Evolutionary conservation across 2,888 invertebrate genomes (phyloP).

Genomic region (Andrena bicolor): DNA sequence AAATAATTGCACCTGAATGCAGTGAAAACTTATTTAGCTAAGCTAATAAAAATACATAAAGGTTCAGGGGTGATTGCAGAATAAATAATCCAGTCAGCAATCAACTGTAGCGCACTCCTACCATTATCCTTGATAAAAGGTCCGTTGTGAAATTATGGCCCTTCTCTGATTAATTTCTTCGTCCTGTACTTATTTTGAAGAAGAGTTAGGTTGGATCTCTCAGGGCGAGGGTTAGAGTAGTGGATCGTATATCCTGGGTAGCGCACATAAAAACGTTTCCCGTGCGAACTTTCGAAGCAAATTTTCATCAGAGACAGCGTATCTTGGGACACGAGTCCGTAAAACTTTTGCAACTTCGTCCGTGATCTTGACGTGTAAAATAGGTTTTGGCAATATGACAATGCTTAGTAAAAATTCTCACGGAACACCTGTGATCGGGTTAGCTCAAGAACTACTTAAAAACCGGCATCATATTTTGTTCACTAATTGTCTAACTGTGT

Average conservation of each 20-base stretch:
- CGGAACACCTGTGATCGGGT: background rate
- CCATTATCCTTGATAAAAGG: background rate
- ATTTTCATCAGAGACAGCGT: conserved; percentile 7
- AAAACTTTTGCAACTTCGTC: background rate
- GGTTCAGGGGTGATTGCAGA: no score
- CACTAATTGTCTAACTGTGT: no score
- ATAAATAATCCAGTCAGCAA: background rate
- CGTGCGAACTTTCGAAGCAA: conserved; percentile 3
- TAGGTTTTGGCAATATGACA: background rate
- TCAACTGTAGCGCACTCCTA: background rate
- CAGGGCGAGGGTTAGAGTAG: background rate
- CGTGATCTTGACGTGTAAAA: background rate
- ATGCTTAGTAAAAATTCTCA: conserved; percentile 3
- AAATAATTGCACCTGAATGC: no score
- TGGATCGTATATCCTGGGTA: background rate
- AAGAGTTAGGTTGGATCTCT: background rate
- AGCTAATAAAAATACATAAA: no score
- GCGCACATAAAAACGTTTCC: background rate
- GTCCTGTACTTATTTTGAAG: background rate
- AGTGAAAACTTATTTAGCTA: no score
- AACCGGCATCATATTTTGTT: no score
- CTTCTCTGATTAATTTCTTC: background rate
- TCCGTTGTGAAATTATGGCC: background rate
- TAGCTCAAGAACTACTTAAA: background rate
- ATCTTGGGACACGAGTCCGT: background rate